Evolutionary conservation across 2,888 invertebrate genomes (phyloP), one percentile per base, ranked within the genome.

Genomic region (Baronia brevicornis): DNA sequence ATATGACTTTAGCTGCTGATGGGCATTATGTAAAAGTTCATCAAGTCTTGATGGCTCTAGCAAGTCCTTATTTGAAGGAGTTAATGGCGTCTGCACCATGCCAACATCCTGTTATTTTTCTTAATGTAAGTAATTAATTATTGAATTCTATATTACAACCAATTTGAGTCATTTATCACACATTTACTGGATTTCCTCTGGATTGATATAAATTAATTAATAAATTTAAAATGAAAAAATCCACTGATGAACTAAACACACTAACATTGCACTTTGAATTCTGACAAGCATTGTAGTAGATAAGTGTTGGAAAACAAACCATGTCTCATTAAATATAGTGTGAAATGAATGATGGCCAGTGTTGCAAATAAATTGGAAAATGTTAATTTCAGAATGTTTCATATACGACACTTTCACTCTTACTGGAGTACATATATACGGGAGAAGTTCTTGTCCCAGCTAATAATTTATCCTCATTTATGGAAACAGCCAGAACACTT

Each of bases 51-150:
- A 54, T 85, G 35, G 84, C 84, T 0, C 51, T 84, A 30, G 74
- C 82, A 14, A 84, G 84, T 36, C 77, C 84, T 4, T 85, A 77
- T 41, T 43, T 85, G 5, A 84, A 80, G 38, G 73, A 78, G 20
- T 58, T 84, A 8, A 71, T 85, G 19, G 55, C 66, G 11, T 79
- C 84, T 5, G 74, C 77, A 9, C 75, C 80, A 3, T 75, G 78
- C 44, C 74, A 66, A 48, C 84, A 85, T 53, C 84, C 84, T 11
- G 68, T 85, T 9, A 61, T 85, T 38, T 84, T 79, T 52, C 60
- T 85, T 1, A 82, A 84, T 64, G 84, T 84, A 60, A 68, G 70
- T 61, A 23, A 29, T 19, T 8, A n/a, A 10, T 32, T 22, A 12
- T n/a, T 10, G n/a, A 4, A 18, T 6, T 26, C 9, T 6, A 2